Evolutionary conservation across 2,113 vertebrate genomes (phyloP), one percentile per base, ranked within the genome.

Genomic region (Chlamydotis undulata): DNA sequence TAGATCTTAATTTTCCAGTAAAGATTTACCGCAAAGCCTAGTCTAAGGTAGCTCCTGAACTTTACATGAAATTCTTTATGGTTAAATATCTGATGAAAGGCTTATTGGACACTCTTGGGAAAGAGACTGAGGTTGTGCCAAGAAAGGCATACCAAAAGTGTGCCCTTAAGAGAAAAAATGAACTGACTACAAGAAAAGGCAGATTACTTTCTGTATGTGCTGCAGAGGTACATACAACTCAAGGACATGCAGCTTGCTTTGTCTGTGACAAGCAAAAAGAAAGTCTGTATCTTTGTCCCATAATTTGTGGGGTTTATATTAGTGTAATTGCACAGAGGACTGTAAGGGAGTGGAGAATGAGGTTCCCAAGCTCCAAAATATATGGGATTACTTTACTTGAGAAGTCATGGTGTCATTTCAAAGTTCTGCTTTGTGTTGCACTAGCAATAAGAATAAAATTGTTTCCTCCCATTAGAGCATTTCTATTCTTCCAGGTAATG

Each of bases 401-500:
- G 47, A 77, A 95, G 79, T 92, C 87, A 59, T 74, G 43, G 65
- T 56, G 73, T 92, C 74, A 56, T 83, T 89, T 94, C 86, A 81
- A 97, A 95, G 69, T 89, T 94, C 94, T 94, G 81, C 55, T 97
- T 97, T 97, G 59, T 94, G 77, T 97, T 94, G 71, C 45, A 55
- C 59, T 97, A 83, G 94, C 95, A 97, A 69, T 87, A 96, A 94
- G 85, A 97, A 65, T 76, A 92, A 84, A 94, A 86, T 93, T 89
- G 85, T 97, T 97, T 97, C 96, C 94, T 97, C 88, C 89, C 93
- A 94, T 97, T 95, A 97, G 94, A 93, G 87, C 71, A 94, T 97
- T 97, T 96, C 85, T 97, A 2, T 83, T 97, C 93, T 97, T 98
- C 77, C 94, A 96, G 91, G 90, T 98, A 98, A 98, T 98, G 87